A percentile compares a stretch with the other conserved stretches of the same genome.
phyloP scores from a whole-genome alignment of 2,797 vertebrate genomes.

The Arrhamphus sclerolepis region DNA sequence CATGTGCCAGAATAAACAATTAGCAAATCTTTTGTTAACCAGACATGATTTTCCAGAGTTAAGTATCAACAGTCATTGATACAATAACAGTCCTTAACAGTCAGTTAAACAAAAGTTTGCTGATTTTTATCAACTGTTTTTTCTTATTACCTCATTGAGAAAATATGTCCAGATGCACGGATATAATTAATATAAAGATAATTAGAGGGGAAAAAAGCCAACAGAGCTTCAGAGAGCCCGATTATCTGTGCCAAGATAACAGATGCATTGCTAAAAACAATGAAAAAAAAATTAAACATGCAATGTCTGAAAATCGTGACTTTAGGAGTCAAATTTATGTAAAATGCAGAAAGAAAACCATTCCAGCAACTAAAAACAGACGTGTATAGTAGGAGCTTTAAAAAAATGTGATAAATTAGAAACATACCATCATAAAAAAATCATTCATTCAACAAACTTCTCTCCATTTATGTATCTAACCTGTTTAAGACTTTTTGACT shows the following conservation, averaged over 20 bases:
- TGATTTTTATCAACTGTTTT: slow-evolving; percentile 64
- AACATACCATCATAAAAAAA: no score
- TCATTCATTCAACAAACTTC: no score
- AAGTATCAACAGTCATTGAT: slow-evolving; percentile 71
- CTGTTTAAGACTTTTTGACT: no score
- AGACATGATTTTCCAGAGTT: slow-evolving; percentile 70
- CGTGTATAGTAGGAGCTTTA: no score
- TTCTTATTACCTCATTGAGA: slow-evolving; percentile 36
- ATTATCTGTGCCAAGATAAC: slow-evolving; percentile 24
- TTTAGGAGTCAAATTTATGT: slow-evolving; percentile 11
- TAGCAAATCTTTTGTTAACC: slow-evolving; percentile 61
- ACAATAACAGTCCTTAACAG: slow-evolving; percentile 76
- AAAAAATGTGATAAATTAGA: no score
- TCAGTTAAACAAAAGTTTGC: slow-evolving; percentile 71
- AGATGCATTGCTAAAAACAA: slow-evolving; percentile 16
- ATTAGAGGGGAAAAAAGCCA: slow-evolving; percentile 4
- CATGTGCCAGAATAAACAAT: slow-evolving; percentile 74
- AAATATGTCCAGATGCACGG: slow-evolving; percentile 51
- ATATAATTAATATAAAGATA: slow-evolving; percentile 26
- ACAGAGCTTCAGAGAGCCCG: neutral
- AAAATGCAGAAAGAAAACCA: neutral
- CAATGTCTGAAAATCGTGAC: slow-evolving; percentile 7
- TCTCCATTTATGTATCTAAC: no score
- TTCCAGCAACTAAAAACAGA: no score
- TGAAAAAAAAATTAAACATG: slow-evolving; percentile 32